Evolutionary conservation across 2,888 invertebrate genomes (phyloP), one percentile per base, ranked within the genome.

Genomic region (Agriopis marginaria): DNA sequence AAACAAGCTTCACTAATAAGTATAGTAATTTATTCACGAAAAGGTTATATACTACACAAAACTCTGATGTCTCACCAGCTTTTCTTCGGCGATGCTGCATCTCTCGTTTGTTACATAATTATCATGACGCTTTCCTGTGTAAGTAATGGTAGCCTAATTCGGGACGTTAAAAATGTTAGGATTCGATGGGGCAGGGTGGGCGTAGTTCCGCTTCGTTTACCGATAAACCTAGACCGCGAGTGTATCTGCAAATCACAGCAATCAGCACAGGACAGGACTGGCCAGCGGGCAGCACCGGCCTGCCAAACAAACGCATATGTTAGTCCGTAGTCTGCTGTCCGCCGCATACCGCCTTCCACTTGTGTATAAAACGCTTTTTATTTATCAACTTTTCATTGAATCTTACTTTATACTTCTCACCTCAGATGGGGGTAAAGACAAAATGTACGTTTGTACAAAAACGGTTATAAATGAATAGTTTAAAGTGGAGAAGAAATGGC

Each of bases 221-320:
- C 83, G 82, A 88, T 82, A 88, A 89, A 92, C 89, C 90, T 91
- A 93, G 87, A 89, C 32, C 84, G 84, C 82, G 83, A 75, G 83
- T 77, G 75, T 77, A 93, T 91, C 93, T 93, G 93, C 89, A 92
- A 93, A 93, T 89, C 85, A 89, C 90, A 87, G 89, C 89, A 89
- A 89, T 86, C 93, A 90, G 93, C 91, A 92, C 92, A 89, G 92
- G 82, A 91, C 93, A 91, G 93, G 92, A 91, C 92, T 93, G 93
- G 93, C 94, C 93, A 93, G 92, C 94, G 89, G 80, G 90, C 93
- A 89, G 89, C 93, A 93, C 94, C 94, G 93, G 93, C 94, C 94
- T 94, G 94, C 90, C 94, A 90, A 94, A 94, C 93, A 93, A 94
- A 93, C 84, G 87, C 82, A 85, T 80, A 82, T 78, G 87, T 93